These are phyloP conservation scores for Scolanthus callimorphus DNA, from an alignment of 92 coral and sea anemone genomes.

Conservation along the genomic window DNA sequence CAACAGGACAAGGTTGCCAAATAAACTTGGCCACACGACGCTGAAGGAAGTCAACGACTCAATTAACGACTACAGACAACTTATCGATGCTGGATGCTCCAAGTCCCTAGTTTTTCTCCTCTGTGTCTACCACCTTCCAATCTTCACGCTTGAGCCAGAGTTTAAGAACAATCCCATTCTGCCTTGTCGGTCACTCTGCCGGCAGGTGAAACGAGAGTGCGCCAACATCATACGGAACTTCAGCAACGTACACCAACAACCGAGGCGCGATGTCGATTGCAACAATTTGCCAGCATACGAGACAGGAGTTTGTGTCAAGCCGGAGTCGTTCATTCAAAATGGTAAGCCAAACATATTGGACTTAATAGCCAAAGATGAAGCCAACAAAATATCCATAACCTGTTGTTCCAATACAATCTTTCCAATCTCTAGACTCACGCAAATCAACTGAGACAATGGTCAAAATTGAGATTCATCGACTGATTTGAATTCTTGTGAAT, in stretches of 20 bases:
- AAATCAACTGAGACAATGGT: too few species aligned
- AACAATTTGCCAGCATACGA: slow-evolving; percentile 58
- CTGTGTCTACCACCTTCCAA: slow-evolving; percentile 74
- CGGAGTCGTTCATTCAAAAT: slow-evolving; percentile 38
- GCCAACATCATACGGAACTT: slow-evolving; percentile 34
- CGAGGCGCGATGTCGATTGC: slow-evolving; percentile 41
- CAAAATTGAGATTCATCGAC: too few species aligned
- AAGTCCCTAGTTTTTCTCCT: slow-evolving; percentile 58
- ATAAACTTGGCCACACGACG: slow-evolving; percentile 40
- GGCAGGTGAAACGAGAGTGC: slow-evolving; percentile 63
- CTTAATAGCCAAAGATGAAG: too few species aligned
- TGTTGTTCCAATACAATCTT: too few species aligned
- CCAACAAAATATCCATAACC: too few species aligned
- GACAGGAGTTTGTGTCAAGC: slow-evolving; percentile 64
- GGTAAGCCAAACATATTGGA: slow-evolving; percentile 50
- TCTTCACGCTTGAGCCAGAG: slow-evolving; percentile 41
- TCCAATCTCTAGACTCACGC: too few species aligned
- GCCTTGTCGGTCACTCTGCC: slow-evolving; percentile 79
- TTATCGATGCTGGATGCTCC: slow-evolving; percentile 69
- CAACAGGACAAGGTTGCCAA: slow-evolving; percentile 79
- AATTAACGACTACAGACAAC: slow-evolving; percentile 16
- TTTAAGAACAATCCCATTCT: slow-evolving; percentile 47
- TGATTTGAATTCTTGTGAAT: too few species aligned
- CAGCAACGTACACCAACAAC: slow-evolving; percentile 41
- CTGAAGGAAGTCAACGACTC: slow-evolving; percentile 39